Base-by-base conservation (phyloP, 35 echinoderm and acorn worm species). In the Apostichopus japonicus region DNA sequence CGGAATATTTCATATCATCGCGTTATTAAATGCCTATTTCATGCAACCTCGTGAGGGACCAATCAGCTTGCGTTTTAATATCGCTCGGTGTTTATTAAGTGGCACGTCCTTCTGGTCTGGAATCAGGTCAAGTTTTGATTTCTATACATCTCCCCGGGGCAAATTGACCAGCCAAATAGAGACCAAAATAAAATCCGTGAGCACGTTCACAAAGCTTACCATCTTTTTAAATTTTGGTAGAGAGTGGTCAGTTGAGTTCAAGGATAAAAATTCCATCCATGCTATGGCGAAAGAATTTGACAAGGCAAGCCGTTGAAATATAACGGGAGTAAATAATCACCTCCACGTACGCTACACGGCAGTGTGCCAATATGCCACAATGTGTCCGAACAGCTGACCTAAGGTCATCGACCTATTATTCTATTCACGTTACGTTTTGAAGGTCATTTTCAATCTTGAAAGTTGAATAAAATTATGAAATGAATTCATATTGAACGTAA, bases 141-240 rank as follows among this genome's bases (percentile, higher is more conserved):
- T 53, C 78, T 6, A n/a, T 6, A 7, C 78, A 80, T 80, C 21
- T 80, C 78, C 52, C 33, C 78, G 6, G 78, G 78, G 23, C 24
- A 80, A 80, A 80, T 25, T 80, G 78, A 80, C 78, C 78, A 25
- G 13, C 78, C 14, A 80, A 80, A 80, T 80, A 44, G 51, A 80
- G 24, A 14, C 15, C 24, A 80, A 25, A 80, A 25, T 44, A 80
- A 80, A 33, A 80, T 10, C 25, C 13, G 21, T 15, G 25, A 80
- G 24, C 78, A 80, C 78, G 78, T 33, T 53, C 78, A 25, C 78
- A 11, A 67, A 80, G 23, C 33, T 80, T 80, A 80, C 10, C 78
- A 25, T 44, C 24, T 25, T 80, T 53, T 80, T 80, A 15, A 80
- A 44, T 24, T 33, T 24, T 25, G 23, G 24, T 8, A 14, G 78